These are phyloP conservation scores for Hypomesus transpacificus DNA, from an alignment of 2,113 vertebrate species.

Conservation along the genomic window DNA sequence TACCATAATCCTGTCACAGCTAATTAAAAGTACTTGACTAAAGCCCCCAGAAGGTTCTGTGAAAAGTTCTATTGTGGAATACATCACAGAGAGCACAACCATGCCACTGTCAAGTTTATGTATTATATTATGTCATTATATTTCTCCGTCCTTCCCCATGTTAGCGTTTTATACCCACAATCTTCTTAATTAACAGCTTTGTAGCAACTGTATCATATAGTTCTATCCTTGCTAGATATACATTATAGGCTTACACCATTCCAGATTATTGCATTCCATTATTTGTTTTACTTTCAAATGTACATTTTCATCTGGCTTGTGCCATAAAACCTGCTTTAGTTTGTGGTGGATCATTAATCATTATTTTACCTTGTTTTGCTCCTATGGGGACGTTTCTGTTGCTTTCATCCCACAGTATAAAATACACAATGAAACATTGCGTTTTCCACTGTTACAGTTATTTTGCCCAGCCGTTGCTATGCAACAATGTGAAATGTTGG, in stretches of 20 bases:
- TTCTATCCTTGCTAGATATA: not conserved
- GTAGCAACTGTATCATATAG: constrained; percentile 30
- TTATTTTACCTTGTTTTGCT: constrained; percentile 44
- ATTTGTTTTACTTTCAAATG: constrained; percentile 52
- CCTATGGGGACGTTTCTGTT: constrained; percentile 38
- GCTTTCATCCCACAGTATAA: constrained; percentile 44
- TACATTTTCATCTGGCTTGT: constrained; percentile 48
- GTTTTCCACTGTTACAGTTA: constrained; percentile 45
- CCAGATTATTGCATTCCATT: constrained; percentile 51
- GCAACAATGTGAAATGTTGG: constrained; percentile 56
- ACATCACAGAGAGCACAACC: constrained; percentile 1
- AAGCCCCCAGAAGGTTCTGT: not conserved
- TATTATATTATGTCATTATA: not conserved
- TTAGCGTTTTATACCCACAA: not conserved
- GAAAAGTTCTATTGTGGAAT: constrained; percentile 8
- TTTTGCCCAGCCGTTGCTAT: constrained; percentile 50
- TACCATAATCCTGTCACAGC: not conserved
- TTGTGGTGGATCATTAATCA: constrained; percentile 45
- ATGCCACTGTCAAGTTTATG: not conserved
- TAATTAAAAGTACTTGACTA: constrained; percentile 11
- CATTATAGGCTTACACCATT: constrained; percentile 39
- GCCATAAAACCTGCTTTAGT: constrained; percentile 44
- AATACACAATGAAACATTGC: constrained; percentile 46
- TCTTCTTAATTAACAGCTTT: constrained; percentile 24
- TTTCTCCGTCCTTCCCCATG: not conserved